phyloP scores from a whole-genome alignment of 2,113 vertebrate genomes.

The Hemibagrus wyckioides region DNA sequence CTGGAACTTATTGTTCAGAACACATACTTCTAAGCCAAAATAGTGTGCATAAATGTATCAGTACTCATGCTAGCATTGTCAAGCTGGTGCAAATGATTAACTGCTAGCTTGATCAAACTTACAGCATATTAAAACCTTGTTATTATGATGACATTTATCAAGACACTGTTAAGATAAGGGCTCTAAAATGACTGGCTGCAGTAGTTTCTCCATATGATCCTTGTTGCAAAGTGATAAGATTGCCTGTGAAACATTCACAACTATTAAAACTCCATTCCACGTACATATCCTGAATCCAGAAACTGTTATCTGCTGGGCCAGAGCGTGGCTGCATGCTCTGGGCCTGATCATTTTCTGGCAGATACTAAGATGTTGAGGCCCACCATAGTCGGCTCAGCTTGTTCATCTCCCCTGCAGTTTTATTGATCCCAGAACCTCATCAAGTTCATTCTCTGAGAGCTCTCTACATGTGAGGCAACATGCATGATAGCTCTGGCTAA shows the following conservation, averaged over 20 bases:
- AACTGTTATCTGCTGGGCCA: slow-evolving; percentile 34
- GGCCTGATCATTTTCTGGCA: slow-evolving; percentile 39
- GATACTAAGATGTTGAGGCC: slow-evolving; percentile 31
- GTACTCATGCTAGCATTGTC: slow-evolving; percentile 52
- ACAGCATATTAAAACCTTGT: slow-evolving; percentile 54
- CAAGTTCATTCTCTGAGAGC: slow-evolving; percentile 36
- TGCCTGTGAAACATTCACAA: slow-evolving; percentile 11
- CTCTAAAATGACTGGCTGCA: slow-evolving; percentile 46
- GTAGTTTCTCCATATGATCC: slow-evolving; percentile 1
- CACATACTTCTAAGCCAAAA: neutral
- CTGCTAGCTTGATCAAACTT: slow-evolving; percentile 16
- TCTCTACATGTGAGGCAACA: slow-evolving; percentile 52
- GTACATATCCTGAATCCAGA: slow-evolving; percentile 12
- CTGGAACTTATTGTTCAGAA: neutral
- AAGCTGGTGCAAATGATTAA: slow-evolving; percentile 53
- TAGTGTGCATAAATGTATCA: slow-evolving; percentile 47
- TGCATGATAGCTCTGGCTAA: slow-evolving; percentile 42
- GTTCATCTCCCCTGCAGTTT: slow-evolving; percentile 39
- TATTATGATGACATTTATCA: slow-evolving; percentile 54
- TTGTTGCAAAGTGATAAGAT: slow-evolving; percentile 11
- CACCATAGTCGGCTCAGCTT: slow-evolving; percentile 38
- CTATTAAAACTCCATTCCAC: slow-evolving; percentile 26
- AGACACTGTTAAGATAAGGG: slow-evolving; percentile 51
- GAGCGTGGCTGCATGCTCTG: slow-evolving; percentile 30
- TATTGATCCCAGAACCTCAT: slow-evolving; percentile 51